phyloP scores from a whole-genome alignment of 2,797 vertebrate genomes.

The Nyctibius grandis region DNA sequence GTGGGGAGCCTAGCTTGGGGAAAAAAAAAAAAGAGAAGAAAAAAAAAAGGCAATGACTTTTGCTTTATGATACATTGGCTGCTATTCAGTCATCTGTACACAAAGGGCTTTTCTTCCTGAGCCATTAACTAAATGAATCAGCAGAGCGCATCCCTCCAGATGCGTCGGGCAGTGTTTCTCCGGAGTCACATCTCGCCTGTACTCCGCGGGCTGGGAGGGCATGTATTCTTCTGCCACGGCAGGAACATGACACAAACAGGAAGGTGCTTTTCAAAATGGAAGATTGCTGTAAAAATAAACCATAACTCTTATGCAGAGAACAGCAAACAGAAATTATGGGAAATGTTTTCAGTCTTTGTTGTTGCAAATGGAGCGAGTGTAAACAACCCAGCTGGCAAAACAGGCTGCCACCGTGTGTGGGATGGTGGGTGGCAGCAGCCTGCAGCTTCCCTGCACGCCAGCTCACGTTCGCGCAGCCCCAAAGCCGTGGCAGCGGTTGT shows the following conservation, averaged over 20 bases:
- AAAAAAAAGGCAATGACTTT: not conserved
- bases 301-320: not conserved
- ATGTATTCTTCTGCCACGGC: not conserved
- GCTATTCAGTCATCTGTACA: not conserved
- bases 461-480: not conserved
- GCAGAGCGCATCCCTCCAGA: not conserved
- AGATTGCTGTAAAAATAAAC: constrained; percentile 16
- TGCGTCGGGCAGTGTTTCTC: not conserved
- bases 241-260: not conserved
- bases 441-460: not conserved
- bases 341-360: not conserved
- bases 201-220: not conserved
- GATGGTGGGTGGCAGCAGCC: not conserved
- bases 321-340: constrained; percentile 3
- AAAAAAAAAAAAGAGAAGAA: too few relatives aligned
- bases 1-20: not conserved
- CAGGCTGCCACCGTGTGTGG: not conserved
- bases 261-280: not conserved
- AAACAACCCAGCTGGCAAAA: not conserved
- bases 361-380: not conserved
- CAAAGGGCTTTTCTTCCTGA: constrained; percentile 31
- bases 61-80: not conserved
- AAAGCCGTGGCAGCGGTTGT: not conserved
- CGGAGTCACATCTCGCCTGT: not conserved
- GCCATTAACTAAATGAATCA: constrained; percentile 23